Conservation (phyloP, 2,888 invertebrate genomes). For the Danaus chrysippus region DNA sequence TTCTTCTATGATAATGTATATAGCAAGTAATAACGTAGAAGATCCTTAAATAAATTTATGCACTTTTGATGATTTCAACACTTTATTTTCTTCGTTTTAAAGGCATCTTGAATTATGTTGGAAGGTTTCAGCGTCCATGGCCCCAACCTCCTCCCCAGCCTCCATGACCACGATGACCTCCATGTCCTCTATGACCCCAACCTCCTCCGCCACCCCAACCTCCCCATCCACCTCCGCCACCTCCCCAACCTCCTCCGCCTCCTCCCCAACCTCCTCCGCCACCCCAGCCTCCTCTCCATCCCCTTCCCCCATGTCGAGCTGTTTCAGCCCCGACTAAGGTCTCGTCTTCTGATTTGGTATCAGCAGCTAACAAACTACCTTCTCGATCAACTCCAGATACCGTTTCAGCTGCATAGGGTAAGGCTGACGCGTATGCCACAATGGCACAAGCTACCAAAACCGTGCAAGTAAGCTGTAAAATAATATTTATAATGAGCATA, state of each 20-base stretch:
- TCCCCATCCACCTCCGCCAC: neutral
- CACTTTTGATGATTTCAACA: too few relatives aligned
- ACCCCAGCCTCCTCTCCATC: slow-evolving; percentile 8
- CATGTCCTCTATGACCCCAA: slow-evolving; percentile 23
- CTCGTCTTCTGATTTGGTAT: slow-evolving; percentile 9
- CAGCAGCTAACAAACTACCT: slow-evolving; percentile 1
- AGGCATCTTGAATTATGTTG: neutral
- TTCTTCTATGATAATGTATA: too few relatives aligned
- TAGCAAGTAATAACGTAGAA: too few relatives aligned
- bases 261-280: slow-evolving; percentile 10
- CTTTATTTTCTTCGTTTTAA: too few relatives aligned
- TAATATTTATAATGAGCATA: slow-evolving; percentile 3
- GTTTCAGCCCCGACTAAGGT: slow-evolving; percentile 17
- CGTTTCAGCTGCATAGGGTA: slow-evolving; percentile 35
- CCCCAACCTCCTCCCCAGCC: slow-evolving; percentile 1
- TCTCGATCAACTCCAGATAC: neutral
- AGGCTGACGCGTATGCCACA: slow-evolving; percentile 46
- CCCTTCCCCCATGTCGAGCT: slow-evolving; percentile 17
- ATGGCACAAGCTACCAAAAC: slow-evolving; percentile 47
- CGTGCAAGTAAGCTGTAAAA: slow-evolving; percentile 45
- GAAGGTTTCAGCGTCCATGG: neutral
- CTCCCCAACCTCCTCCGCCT: neutral
- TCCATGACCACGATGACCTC: neutral
- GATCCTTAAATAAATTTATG: too few relatives aligned
- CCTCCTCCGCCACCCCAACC: slow-evolving; percentile 25